phyloP scores from a whole-genome alignment of 2,888 invertebrate genomes.

The Zonitis immaculata region DNA sequence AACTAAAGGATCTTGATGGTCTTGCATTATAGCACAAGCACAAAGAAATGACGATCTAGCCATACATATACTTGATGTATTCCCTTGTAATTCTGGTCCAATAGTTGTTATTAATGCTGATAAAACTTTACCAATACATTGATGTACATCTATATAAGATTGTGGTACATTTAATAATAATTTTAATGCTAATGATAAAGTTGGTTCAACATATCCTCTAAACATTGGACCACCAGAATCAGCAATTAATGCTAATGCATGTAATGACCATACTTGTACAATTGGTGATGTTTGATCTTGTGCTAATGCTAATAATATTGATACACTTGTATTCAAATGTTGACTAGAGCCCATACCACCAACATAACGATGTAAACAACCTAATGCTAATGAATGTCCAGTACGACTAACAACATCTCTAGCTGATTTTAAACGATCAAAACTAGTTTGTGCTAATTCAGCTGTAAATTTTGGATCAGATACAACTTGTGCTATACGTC shows the following conservation, averaged over 20 bases:
- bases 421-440: conserved; percentile 80
- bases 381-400: conserved; percentile 87
- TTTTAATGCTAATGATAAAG: conserved; percentile 84
- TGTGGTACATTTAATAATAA: conserved; percentile 86
- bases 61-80: conserved; percentile 66
- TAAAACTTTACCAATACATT: conserved; percentile 87
- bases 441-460: conserved; percentile 83
- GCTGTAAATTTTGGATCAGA: conserved; percentile 83
- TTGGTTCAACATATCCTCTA: conserved; percentile 92
- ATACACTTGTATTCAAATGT: conserved; percentile 89
- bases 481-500: conserved; percentile 86
- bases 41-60: conserved; percentile 82
- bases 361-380: conserved; percentile 91
- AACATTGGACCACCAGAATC: conserved; percentile 99
- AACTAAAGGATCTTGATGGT: conserved; percentile 85
- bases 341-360: conserved; percentile 96
- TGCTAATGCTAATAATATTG: conserved; percentile 87
- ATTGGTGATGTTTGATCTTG: conserved; percentile 91
- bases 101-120: conserved; percentile 96
- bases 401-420: conserved; percentile 84
- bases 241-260: conserved; percentile 91
- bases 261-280: conserved; percentile 97
- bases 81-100: conserved; percentile 94
- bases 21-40: conserved; percentile 89
- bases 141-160: conserved; percentile 85